Conservation (phyloP, 2,113 vertebrate species). For the Grantiella picta region DNA sequence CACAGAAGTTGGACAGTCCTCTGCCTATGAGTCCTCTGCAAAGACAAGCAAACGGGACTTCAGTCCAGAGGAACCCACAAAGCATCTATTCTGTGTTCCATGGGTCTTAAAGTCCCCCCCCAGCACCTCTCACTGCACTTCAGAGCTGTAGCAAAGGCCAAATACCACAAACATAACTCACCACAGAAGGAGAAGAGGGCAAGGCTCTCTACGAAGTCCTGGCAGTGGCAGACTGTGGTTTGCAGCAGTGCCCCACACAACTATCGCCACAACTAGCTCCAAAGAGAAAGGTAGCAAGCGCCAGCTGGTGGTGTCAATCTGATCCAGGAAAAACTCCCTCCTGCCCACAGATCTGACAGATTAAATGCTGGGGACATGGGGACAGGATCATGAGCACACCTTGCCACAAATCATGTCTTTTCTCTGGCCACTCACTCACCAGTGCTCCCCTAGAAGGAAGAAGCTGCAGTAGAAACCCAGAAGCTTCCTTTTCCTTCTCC, state of each 20-base stretch:
- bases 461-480: background rate
- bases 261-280: background rate
- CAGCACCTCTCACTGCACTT: background rate
- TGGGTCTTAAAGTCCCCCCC: background rate
- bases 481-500: background rate
- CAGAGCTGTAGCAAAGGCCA: background rate
- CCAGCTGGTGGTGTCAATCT: background rate
- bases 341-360: background rate
- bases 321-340: background rate
- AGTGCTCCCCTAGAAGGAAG: background rate
- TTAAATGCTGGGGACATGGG: background rate
- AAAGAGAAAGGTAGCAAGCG: background rate
- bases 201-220: background rate
- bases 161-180: background rate
- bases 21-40: background rate
- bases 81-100: background rate
- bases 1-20: background rate
- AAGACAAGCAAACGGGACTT: background rate
- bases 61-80: background rate
- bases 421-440: background rate
- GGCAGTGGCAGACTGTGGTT: background rate
- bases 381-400: fast-evolving
- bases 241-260: background rate
- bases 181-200: background rate
- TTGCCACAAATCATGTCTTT: background rate